Evolutionary conservation across 2,113 vertebrate genomes (phyloP).

Genomic region (Phaethornis superciliosus): DNA sequence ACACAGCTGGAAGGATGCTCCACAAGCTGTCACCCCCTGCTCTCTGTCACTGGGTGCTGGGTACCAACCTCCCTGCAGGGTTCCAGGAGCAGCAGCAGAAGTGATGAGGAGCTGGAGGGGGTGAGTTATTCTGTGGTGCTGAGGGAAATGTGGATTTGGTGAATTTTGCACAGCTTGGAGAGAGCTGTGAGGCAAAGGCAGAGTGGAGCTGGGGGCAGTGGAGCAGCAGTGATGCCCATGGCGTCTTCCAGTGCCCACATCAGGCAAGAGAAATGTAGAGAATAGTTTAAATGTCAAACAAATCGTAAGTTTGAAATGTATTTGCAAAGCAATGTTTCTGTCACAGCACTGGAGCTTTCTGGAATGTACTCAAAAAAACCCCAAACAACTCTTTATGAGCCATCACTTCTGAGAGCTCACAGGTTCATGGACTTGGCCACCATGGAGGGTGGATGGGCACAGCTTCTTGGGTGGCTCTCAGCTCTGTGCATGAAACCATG

Average conservation of each 20-base stretch:
- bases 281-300: not conserved
- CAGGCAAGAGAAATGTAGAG: not conserved
- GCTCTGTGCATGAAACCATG: not conserved
- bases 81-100: not conserved
- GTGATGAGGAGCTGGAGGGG: not conserved
- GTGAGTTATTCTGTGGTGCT: accelerated
- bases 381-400: not conserved
- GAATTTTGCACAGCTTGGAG: not conserved
- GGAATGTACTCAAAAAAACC: not conserved
- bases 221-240: not conserved
- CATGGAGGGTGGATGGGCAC: accelerated
- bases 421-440: not conserved
- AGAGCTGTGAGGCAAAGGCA: not conserved
- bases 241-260: not conserved
- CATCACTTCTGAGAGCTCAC: not conserved
- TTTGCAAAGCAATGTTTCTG: not conserved
- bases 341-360: not conserved
- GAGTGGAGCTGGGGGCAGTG: not conserved
- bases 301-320: not conserved
- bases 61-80: not conserved
- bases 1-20: not conserved
- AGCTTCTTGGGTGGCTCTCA: accelerated
- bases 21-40: not conserved
- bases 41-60: not conserved
- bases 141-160: not conserved